phyloP scores from a whole-genome alignment of 2,113 vertebrate genomes.

The Bos indicus region DNA sequence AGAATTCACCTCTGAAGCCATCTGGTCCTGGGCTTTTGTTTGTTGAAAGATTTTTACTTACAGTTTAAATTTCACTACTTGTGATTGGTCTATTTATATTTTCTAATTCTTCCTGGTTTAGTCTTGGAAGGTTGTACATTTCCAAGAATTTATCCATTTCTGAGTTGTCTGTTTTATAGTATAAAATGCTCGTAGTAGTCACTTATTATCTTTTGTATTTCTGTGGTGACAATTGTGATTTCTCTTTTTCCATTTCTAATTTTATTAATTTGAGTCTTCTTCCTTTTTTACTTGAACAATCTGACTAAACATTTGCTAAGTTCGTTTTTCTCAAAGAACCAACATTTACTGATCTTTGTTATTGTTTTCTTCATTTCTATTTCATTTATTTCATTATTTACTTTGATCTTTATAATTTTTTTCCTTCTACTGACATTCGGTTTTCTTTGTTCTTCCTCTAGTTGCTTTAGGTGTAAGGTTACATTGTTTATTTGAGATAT shows the following conservation, averaged over 20 bases:
- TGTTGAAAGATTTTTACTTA: background rate
- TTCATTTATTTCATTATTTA: background rate
- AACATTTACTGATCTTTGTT: background rate
- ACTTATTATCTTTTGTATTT: background rate
- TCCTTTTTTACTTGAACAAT: background rate
- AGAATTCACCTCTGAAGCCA: background rate
- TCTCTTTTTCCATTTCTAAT: background rate
- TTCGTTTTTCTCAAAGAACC: background rate
- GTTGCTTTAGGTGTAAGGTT: background rate
- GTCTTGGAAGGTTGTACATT: background rate
- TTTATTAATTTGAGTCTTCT: background rate
- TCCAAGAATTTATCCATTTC: background rate
- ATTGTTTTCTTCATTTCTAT: background rate
- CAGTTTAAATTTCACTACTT: background rate
- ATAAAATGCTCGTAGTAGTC: background rate
- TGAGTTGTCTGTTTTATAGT: background rate
- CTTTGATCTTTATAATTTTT: background rate
- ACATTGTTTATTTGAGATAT: background rate
- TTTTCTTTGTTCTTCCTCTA: background rate
- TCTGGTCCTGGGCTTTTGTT: background rate
- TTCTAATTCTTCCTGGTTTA: background rate
- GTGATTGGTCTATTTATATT: background rate
- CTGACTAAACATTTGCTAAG: background rate
- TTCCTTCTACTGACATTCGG: background rate
- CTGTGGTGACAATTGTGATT: background rate